Percentiles rank a stretch among this genome's conserved stretches.
phyloP scores from a whole-genome alignment of 37 sponge, comb jelly and placozoan species.

The Chondrilla cf. caribensis region DNA sequence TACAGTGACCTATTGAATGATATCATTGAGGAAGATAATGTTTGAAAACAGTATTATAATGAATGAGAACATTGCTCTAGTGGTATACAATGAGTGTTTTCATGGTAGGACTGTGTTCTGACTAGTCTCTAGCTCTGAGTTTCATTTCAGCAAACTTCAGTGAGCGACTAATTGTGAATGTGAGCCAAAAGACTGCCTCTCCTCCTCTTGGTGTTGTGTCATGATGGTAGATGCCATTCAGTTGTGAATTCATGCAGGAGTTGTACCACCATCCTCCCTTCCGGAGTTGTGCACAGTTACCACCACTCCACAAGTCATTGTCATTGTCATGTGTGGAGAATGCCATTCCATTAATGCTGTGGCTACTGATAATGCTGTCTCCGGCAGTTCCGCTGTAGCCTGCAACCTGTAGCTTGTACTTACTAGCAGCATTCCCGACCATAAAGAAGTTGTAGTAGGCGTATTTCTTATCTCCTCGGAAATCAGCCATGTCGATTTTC shows the following conservation, averaged over 20 bases:
- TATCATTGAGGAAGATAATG: too few relatives aligned
- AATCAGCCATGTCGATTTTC: constrained; percentile 12
- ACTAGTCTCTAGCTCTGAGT: constrained; percentile 6
- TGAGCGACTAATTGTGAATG: not conserved
- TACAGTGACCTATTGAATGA: too few relatives aligned
- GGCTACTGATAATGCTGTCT: not conserved
- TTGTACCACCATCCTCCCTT: constrained; percentile 44
- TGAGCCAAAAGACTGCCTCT: not conserved
- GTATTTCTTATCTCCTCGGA: constrained; percentile 16
- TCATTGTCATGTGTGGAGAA: constrained; percentile 32
- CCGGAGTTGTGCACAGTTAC: not conserved
- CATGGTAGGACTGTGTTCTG: not conserved
- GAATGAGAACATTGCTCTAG: too few relatives aligned
- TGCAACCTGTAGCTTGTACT: constrained; percentile 18
- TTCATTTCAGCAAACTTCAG: not conserved
- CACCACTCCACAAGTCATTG: constrained; percentile 11
- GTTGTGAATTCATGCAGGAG: not conserved
- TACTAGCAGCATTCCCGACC: constrained; percentile 7
- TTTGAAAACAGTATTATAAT: too few relatives aligned
- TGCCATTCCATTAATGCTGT: not conserved
- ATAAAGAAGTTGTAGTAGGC: constrained; percentile 19
- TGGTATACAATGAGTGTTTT: too few relatives aligned
- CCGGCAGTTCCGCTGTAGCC: constrained; percentile 6
- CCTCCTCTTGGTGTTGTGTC: too few relatives aligned
- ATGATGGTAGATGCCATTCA: not conserved